phyloP scores from a whole-genome alignment of 2,888 invertebrate species.

The Hoplodrina ambigua region DNA sequence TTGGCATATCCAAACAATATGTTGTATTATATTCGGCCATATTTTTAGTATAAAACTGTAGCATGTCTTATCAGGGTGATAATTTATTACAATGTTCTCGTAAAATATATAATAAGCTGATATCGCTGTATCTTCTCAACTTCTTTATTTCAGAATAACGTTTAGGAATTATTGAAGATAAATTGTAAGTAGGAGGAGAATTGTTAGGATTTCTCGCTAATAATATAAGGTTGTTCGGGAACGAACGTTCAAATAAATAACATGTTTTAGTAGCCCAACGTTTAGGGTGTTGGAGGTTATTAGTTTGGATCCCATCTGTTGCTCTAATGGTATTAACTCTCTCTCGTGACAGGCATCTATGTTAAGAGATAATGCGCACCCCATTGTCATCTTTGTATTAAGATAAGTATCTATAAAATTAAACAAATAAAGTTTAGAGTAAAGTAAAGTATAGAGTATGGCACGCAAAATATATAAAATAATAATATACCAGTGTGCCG shows the following conservation, averaged over 20 bases:
- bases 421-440: slow-evolving; percentile 7
- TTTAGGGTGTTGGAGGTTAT: neutral
- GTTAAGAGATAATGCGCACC: neutral
- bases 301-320: slow-evolving; percentile 8
- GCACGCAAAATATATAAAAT: too few species aligned
- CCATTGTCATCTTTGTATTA: slow-evolving; percentile 10
- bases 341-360: neutral
- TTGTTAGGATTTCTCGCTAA: too few species aligned
- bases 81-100: slow-evolving; percentile 55
- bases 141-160: neutral
- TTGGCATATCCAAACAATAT: slow-evolving; percentile 30
- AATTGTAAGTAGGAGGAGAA: neutral
- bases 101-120: slow-evolving; percentile 26
- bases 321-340: neutral
- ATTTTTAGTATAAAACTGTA: slow-evolving; percentile 42
- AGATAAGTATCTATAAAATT: slow-evolving; percentile 4
- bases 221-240: neutral
- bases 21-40: slow-evolving; percentile 45
- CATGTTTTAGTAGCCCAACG: neutral
- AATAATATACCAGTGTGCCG: too few species aligned
- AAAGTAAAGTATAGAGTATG: too few species aligned
- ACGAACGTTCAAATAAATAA: neutral
- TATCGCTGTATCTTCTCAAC: slow-evolving; percentile 24
- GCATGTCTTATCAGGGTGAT: slow-evolving; percentile 51
- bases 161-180: neutral